Evolutionary conservation across 2,888 invertebrate species (phyloP).

Genomic region (Branchipolynoe longqiensis): DNA sequence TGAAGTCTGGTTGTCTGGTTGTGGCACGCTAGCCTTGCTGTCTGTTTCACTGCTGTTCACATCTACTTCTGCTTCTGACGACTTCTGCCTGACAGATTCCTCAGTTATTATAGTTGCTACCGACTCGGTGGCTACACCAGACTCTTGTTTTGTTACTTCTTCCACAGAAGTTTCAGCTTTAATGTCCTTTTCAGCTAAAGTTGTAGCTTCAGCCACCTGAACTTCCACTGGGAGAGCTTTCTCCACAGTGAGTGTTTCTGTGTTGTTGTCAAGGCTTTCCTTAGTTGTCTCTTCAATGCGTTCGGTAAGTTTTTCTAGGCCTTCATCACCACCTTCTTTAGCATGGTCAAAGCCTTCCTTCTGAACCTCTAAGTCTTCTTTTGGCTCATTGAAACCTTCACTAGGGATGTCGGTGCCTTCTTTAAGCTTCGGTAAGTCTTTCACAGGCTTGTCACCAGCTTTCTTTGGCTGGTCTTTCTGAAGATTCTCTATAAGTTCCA

Average conservation of each 20-base stretch:
- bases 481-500: too few relatives aligned
- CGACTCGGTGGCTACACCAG: not conserved
- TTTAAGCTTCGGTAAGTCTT: too few relatives aligned
- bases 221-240: not conserved
- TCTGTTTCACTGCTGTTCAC: not conserved
- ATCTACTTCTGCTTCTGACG: not conserved
- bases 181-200: conserved; percentile 8
- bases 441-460: too few relatives aligned
- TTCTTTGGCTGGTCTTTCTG: too few relatives aligned
- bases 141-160: not conserved
- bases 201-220: too few relatives aligned
- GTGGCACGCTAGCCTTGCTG: not conserved
- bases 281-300: not conserved
- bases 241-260: not conserved
- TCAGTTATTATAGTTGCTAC: not conserved
- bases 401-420: too few relatives aligned
- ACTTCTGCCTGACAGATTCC: not conserved
- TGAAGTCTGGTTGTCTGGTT: conserved; percentile 42
- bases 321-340: too few relatives aligned
- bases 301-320: too few relatives aligned
- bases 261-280: not conserved
- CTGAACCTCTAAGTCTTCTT: too few relatives aligned
- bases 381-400: too few relatives aligned
- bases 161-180: not conserved
- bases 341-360: too few relatives aligned